phyloP scores from a whole-genome alignment of 92 coral and sea anemone species.

The Diadumene lineata region DNA sequence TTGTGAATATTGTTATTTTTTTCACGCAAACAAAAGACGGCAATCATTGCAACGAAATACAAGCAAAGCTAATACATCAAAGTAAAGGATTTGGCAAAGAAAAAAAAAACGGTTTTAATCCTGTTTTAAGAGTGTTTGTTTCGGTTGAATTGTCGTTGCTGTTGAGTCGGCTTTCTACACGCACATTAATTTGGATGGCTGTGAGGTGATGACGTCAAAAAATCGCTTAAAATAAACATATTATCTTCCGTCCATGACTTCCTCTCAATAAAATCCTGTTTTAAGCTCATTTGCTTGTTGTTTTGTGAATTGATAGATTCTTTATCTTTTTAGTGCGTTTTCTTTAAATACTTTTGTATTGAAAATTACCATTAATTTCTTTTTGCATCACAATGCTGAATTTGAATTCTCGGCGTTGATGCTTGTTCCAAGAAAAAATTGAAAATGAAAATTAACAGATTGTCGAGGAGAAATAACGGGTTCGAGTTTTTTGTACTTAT shows the following conservation, averaged over 20 bases:
- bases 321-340: not conserved
- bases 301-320: not conserved
- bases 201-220: conserved; percentile 9
- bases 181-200: not conserved
- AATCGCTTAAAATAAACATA: conserved; percentile 2
- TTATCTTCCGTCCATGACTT: conserved; percentile 3
- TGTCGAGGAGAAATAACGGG: not conserved
- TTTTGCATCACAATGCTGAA: not conserved
- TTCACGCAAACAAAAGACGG: not conserved
- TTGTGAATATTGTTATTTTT: not conserved
- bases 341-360: not conserved
- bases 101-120: not conserved
- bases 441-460: not conserved
- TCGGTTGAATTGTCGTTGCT: not conserved
- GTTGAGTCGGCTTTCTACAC: not conserved
- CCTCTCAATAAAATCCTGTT: not conserved
- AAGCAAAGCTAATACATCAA: too few relatives aligned
- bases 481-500: not conserved
- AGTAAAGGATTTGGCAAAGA: not conserved
- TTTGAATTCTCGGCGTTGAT: not conserved
- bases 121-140: not conserved
- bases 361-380: not conserved
- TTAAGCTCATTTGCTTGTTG: not conserved
- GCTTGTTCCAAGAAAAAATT: too few relatives aligned
- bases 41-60: not conserved